Base-by-base conservation (phyloP, 2,888 invertebrate genomes). In the Archaeoteleia sp. region DNA sequence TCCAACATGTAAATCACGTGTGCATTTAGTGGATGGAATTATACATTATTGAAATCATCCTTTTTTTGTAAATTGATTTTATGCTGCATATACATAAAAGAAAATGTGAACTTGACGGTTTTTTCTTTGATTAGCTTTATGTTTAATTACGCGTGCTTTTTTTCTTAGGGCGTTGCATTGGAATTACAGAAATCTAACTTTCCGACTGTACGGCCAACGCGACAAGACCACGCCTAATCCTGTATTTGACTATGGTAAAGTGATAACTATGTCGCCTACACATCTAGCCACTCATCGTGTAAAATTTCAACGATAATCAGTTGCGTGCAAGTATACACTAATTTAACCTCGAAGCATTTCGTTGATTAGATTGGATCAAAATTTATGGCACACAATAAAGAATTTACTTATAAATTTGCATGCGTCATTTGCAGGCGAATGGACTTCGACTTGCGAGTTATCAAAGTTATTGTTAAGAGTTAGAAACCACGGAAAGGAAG, bases 361-460 rank as follows among this genome's bases (percentile, higher is more conserved):
- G 77, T 68, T 71, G 71, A 54, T 71, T 74, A 66, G 67, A 76
- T 73, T 74, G n/a, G n/a, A n/a, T n/a, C n/a, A n/a, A n/a, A n/a
- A n/a, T n/a, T n/a, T n/a, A n/a, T n/a, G n/a, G n/a, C n/a, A n/a
- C n/a, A n/a, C n/a, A n/a, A n/a, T n/a, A n/a, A n/a, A n/a, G n/a
- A n/a, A n/a, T n/a, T n/a, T n/a, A n/a, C n/a, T n/a, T n/a, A n/a
- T n/a, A n/a, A n/a, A n/a, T n/a, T n/a, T n/a, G n/a, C n/a, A n/a
- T n/a, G n/a, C n/a, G n/a, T n/a, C n/a, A n/a, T n/a, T n/a, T n/a
- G n/a, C n/a, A n/a, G n/a, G n/a, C n/a, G n/a, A n/a, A n/a, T n/a
- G n/a, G n/a, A n/a, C n/a, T n/a, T n/a, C n/a, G n/a, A n/a, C n/a
- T n/a, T n/a, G n/a, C n/a, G n/a, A n/a, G n/a, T n/a, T n/a, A n/a